Evolutionary conservation across 2,797 vertebrate genomes (phyloP).

Genomic region (Sebastes ruberrimus): DNA sequence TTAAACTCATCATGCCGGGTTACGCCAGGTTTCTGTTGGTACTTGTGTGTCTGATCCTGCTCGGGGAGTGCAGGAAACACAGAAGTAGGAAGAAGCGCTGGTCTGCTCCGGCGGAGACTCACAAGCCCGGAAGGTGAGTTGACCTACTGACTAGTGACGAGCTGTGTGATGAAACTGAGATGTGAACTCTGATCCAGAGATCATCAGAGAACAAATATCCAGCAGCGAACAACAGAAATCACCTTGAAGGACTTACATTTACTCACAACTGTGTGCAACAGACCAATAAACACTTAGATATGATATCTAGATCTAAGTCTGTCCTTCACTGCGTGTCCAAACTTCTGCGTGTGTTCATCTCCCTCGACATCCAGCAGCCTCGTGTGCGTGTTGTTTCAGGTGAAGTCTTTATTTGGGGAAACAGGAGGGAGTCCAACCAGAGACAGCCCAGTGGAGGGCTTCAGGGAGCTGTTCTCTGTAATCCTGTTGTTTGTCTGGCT

Average conservation of each 20-base stretch:
- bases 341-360: no score
- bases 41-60: constrained; percentile 80
- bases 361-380: no score
- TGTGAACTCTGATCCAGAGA: not conserved
- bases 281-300: not conserved
- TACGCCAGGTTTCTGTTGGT: constrained; percentile 81
- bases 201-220: no score
- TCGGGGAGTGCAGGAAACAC: constrained; percentile 85
- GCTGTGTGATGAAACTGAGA: not conserved
- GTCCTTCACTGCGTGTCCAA: not conserved
- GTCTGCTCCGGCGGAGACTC: constrained; percentile 80
- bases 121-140: constrained; percentile 85
- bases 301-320: not conserved
- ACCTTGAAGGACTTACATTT: not conserved
- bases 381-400: not conserved
- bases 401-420: not conserved
- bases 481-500: not conserved
- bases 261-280: not conserved
- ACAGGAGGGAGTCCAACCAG: not conserved
- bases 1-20: constrained; percentile 80
- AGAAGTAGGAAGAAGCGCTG: constrained; percentile 85
- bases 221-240: not conserved
- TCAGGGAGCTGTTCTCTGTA: not conserved
- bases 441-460: not conserved
- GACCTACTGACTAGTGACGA: not conserved